phyloP scores from a whole-genome alignment of 1,140 invertebrate genomes.

The Pseudomyrmex pallidus region DNA sequence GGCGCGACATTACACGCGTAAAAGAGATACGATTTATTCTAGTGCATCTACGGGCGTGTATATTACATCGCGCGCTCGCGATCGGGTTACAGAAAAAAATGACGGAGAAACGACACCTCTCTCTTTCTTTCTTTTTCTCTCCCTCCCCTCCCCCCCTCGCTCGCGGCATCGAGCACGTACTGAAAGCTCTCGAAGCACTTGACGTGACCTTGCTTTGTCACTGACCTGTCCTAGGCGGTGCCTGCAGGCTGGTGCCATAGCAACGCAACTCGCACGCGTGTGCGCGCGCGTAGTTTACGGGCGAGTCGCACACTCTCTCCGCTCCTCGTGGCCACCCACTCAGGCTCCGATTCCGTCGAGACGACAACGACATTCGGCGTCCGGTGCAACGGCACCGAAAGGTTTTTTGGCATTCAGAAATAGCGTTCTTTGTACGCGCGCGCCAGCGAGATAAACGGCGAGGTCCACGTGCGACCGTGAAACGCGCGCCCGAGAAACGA shows the following conservation, averaged over 20 bases:
- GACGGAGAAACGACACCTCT: constrained; percentile 9
- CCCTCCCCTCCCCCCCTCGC: neutral
- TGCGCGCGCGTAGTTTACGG: neutral
- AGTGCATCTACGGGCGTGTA: neutral
- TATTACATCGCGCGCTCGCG: neutral
- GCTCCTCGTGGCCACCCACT: constrained; percentile 50
- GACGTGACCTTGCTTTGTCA: constrained; percentile 84
- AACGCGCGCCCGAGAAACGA: neutral
- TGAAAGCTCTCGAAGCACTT: constrained; percentile 65
- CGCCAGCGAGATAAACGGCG: constrained; percentile 21
- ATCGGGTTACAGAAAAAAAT: constrained; percentile 16
- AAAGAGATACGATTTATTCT: constrained; percentile 9
- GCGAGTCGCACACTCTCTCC: neutral
- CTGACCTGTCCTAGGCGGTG: constrained; percentile 84
- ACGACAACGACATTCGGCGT: constrained; percentile 9
- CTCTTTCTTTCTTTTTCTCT: neutral
- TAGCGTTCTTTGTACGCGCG: constrained; percentile 40
- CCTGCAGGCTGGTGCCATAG: constrained; percentile 63
- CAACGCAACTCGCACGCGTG: constrained; percentile 35
- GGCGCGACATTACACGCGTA: too few relatives aligned
- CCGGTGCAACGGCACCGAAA: constrained; percentile 72
- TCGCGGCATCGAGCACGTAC: constrained; percentile 21
- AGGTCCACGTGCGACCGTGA: neutral
- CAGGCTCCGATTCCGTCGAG: constrained; percentile 50
- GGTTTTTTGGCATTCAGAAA: constrained; percentile 67